phyloP scores from a whole-genome alignment of 2,113 vertebrate genomes.

The Epinephelus moara region DNA sequence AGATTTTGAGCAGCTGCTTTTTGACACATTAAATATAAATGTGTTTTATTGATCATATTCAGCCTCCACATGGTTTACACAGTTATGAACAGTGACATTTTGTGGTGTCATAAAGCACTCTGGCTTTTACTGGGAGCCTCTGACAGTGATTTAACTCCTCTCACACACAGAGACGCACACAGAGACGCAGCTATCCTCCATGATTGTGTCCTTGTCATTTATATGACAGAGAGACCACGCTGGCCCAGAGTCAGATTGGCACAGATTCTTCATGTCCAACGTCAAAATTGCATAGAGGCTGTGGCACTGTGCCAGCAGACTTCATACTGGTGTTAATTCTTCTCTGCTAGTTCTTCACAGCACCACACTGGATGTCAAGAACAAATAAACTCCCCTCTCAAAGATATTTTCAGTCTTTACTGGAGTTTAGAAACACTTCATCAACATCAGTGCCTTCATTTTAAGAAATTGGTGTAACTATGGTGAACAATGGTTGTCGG shows the following conservation, averaged over 20 bases:
- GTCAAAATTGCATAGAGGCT: background rate
- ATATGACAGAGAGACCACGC: background rate
- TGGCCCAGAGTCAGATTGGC: conserved; percentile 27
- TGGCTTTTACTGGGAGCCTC: background rate
- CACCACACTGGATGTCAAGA: background rate
- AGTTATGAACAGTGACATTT: too few relatives aligned
- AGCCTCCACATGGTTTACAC: too few relatives aligned
- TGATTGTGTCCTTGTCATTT: conserved; percentile 38
- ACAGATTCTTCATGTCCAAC: conserved; percentile 5
- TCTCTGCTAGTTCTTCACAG: background rate
- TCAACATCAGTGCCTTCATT: too few relatives aligned
- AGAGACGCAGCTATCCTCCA: background rate
- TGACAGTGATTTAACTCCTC: background rate
- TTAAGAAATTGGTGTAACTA: too few relatives aligned
- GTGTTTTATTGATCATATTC: too few relatives aligned
- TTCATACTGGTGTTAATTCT: background rate
- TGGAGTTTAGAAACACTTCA: too few relatives aligned
- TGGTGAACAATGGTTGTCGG: too few relatives aligned
- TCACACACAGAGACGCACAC: background rate
- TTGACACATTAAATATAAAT: too few relatives aligned
- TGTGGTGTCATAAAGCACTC: background rate
- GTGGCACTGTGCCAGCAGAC: background rate
- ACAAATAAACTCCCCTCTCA: too few relatives aligned
- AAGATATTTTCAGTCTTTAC: background rate
- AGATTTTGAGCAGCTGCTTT: too few relatives aligned